Conservation (phyloP, 2,797 vertebrate species). For the Tenualosa thibaudeaui region DNA sequence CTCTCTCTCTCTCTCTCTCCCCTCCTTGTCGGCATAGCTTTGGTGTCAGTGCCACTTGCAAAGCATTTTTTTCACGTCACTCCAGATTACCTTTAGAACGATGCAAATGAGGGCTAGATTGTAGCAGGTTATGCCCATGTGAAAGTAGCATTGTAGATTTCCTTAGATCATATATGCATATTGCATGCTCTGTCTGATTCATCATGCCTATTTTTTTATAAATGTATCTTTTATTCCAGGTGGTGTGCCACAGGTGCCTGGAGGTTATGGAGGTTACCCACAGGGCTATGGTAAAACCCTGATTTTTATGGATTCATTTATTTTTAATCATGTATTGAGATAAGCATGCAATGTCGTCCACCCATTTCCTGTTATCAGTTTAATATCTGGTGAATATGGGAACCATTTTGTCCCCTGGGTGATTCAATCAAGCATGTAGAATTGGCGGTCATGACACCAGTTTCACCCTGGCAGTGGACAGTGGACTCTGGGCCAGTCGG, state of each 20-base stretch:
- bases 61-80: neutral
- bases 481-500: neutral
- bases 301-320: neutral
- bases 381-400: neutral
- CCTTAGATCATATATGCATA: neutral
- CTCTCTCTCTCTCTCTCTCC: slow-evolving; percentile 9
- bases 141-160: neutral
- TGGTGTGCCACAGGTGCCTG: slow-evolving; percentile 47
- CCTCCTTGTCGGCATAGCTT: neutral
- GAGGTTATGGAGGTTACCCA: slow-evolving; percentile 61
- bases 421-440: slow-evolving; percentile 8
- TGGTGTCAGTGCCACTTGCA: neutral
- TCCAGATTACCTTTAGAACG: neutral
- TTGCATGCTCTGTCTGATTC: neutral
- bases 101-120: slow-evolving; percentile 4
- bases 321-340: too few species aligned
- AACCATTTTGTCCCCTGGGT: neutral
- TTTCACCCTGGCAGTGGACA: too few species aligned
- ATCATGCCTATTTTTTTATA: neutral
- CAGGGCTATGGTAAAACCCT: slow-evolving; percentile 65
- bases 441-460: neutral
- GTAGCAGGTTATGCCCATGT: neutral
- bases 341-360: neutral
- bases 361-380: neutral
- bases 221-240: neutral